These are phyloP conservation scores for Melanotaenia duboulayi DNA, from an alignment of 2,113 vertebrate genomes.

Conservation along the genomic window DNA sequence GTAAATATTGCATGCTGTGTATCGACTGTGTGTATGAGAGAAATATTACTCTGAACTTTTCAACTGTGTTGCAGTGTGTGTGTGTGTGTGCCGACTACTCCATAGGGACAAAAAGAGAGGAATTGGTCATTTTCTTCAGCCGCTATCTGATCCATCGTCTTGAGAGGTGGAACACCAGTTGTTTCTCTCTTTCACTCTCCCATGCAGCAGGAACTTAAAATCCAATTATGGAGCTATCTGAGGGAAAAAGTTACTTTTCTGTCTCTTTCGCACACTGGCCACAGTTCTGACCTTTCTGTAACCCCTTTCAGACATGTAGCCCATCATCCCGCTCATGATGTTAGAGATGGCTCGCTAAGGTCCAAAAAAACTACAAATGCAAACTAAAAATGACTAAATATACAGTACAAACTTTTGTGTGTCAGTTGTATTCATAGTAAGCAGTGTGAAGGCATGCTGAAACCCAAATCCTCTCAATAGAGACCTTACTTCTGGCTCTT, in stretches of 20 bases:
- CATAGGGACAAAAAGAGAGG: conserved; percentile 17
- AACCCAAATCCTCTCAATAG: too few species aligned
- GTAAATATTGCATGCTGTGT: conserved; percentile 30
- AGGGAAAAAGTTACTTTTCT: conserved; percentile 48
- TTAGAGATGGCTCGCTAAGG: too few species aligned
- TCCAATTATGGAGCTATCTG: conserved; percentile 61
- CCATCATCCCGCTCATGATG: too few species aligned
- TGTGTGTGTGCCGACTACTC: conserved; percentile 21
- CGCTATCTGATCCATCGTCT: conserved; percentile 61
- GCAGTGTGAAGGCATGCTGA: too few species aligned
- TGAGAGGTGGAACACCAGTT: conserved; percentile 37
- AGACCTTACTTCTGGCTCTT: too few species aligned
- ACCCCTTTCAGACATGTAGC: not conserved
- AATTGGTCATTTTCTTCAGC: conserved; percentile 62
- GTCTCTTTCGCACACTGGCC: conserved; percentile 15
- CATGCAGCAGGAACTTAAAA: conserved; percentile 48
- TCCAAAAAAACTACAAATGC: not conserved
- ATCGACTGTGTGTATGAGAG: conserved; percentile 20
- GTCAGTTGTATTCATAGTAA: too few species aligned
- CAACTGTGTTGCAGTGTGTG: conserved; percentile 28
- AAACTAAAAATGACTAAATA: too few species aligned
- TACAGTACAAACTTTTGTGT: too few species aligned
- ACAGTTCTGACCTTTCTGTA: conserved; percentile 11
- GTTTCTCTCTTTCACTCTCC: not conserved
- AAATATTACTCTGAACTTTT: conserved; percentile 52